Evolutionary conservation across 1,140 invertebrate genomes (phyloP), one percentile per base, ranked within the genome.

Genomic region (Coelopa frigida): DNA sequence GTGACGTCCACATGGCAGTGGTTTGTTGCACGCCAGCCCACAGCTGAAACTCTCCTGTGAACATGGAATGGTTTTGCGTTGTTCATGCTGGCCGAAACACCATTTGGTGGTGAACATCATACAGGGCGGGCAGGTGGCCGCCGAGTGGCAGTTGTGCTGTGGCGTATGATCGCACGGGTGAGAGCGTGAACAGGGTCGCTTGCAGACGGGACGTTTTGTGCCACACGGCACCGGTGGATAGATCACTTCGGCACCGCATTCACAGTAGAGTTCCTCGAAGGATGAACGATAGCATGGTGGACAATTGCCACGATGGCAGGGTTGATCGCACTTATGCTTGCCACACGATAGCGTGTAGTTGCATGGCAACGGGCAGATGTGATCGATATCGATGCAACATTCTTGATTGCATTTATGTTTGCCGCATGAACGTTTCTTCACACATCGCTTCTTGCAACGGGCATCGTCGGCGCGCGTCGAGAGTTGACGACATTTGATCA

Each of bases 191-290:
- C 94, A 98, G 0, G 82, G 82, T 14, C 79, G 73, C 20, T 72
- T 72, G 73, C 94, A 98, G 6, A 75, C 67, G 0, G 94, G 93
- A 5, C 81, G 82, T 48, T 80, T 80, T 0, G 90, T 87, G 3
- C 94, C 94, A 68, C 94, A 98, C 0, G 87, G 79, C 33, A 98
- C 80, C 0, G 94, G 94, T 3, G 94, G 94, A 70, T 85, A 85
- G 35, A 89, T 72, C 15, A 95, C 84, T 45, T 83, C 81, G 0
- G 78, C 73, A 1, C 94, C 94, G 72, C 95, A 98, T 57, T 89
- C 84, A 65, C 95, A 98, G 3, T 81, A 81, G 3, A 97, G 71
- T 69, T 98, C 94, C 39, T 94, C 88, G 71, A 94, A 97, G 61
- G 89, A 90, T 55, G 84, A 83, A 51, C 83, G 74, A 51, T 82